Percentiles rank a stretch among this genome's conserved stretches.
phyloP scores from a whole-genome alignment of 2,797 vertebrate genomes.

The Aulostomus chinensis region DNA sequence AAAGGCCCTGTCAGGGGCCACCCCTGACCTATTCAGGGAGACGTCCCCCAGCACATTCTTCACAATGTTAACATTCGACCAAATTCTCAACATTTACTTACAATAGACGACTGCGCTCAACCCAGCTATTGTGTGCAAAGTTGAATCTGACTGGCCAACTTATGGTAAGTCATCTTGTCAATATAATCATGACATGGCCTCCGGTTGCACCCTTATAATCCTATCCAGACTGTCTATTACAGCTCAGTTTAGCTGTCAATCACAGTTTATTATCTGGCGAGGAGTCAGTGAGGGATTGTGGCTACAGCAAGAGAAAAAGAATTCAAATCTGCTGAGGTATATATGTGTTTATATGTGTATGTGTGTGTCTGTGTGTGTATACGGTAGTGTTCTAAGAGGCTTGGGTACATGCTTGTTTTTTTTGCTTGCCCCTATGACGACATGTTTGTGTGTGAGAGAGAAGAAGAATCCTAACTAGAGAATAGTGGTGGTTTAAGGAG shows the following conservation, averaged over 20 bases:
- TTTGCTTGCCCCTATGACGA: neutral
- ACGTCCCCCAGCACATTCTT: constrained; percentile 78
- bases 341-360: neutral
- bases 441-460: constrained; percentile 15
- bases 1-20: constrained; percentile 75
- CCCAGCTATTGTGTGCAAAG: constrained; percentile 57
- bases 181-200: constrained; percentile 66
- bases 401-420: neutral
- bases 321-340: neutral
- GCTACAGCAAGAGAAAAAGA: constrained; percentile 6
- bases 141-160: constrained; percentile 55
- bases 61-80: constrained; percentile 80
- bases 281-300: constrained; percentile 17
- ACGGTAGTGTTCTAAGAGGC: neutral
- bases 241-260: constrained; percentile 71
- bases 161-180: constrained; percentile 74
- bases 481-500: constrained; percentile 61
- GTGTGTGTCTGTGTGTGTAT: neutral
- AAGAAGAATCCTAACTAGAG: constrained; percentile 7
- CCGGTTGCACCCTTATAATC: constrained; percentile 72
- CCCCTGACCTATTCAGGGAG: constrained; percentile 59
- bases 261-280: constrained; percentile 53
- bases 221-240: constrained; percentile 60
- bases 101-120: constrained; percentile 60
- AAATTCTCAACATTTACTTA: constrained; percentile 73